Evolutionary conservation across 2,113 vertebrate species (phyloP).

Genomic region (Odontesthes bonariensis): DNA sequence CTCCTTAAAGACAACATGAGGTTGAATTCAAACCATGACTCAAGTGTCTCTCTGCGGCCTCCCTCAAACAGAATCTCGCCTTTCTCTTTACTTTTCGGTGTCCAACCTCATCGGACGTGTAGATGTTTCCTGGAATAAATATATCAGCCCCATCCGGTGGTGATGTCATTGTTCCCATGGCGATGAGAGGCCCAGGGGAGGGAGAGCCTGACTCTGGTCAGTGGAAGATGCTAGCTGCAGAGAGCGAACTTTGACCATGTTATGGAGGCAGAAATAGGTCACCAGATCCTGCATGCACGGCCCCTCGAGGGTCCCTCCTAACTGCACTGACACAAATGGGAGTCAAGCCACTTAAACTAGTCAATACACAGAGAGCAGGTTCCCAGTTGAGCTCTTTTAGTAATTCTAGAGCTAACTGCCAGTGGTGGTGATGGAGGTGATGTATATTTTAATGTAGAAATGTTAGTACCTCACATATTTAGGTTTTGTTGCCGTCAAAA

Average conservation of each 20-base stretch:
- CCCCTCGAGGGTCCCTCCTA: constrained; percentile 4
- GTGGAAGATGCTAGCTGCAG: constrained; percentile 27
- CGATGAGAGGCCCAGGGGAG: constrained; percentile 4
- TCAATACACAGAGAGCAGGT: constrained; percentile 58
- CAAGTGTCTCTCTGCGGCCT: background rate
- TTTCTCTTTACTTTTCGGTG: constrained; percentile 10
- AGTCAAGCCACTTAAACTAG: constrained; percentile 55
- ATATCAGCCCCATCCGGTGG: constrained; percentile 21
- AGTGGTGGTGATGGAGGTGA: background rate
- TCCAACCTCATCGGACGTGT: constrained; percentile 19
- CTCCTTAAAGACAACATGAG: background rate
- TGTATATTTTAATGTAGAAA: background rate
- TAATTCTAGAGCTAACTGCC: constrained; percentile 11
- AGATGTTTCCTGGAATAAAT: constrained; percentile 31
- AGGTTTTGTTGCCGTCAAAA: background rate
- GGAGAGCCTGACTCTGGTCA: constrained; percentile 4
- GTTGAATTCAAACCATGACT: background rate
- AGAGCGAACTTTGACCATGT: constrained; percentile 45
- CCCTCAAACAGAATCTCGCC: background rate
- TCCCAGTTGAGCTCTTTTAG: constrained; percentile 9
- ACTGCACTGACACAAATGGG: constrained; percentile 40
- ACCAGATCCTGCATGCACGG: constrained; percentile 35
- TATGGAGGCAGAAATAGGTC: constrained; percentile 70
- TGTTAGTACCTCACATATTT: background rate
- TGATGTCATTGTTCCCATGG: constrained; percentile 70